Conservation (phyloP, 2,888 invertebrate genomes). For the Metacarcinus magister region DNA sequence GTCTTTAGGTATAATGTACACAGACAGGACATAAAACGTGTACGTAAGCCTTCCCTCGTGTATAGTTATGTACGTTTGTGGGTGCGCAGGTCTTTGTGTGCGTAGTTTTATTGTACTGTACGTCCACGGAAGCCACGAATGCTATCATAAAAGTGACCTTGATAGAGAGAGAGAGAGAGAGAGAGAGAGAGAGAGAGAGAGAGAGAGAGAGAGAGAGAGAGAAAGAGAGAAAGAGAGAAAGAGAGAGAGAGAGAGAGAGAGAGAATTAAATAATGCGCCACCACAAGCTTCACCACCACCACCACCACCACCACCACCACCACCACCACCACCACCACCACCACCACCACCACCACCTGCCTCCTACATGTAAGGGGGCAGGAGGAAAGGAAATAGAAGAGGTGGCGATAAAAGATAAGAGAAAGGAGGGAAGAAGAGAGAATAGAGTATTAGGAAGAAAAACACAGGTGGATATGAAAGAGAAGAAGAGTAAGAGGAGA, state of each 20-base stretch:
- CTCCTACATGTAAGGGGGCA: not conserved
- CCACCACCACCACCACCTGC: not conserved
- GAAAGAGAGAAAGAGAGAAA: not conserved
- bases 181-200: conserved; percentile 26
- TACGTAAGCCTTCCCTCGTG: not conserved
- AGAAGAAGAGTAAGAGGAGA: too few species aligned
- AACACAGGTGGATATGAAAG: too few species aligned
- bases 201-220: conserved; percentile 26
- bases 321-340: not conserved
- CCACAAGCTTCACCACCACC: too few species aligned
- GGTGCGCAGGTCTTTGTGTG: not conserved
- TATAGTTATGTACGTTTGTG: not conserved
- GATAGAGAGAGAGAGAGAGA: not conserved
- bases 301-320: not conserved
- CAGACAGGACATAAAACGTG: not conserved
- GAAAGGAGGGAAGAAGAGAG: not conserved
- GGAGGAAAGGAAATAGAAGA: not conserved
- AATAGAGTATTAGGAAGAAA: too few species aligned
- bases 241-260: conserved; percentile 7
- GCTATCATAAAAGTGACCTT: not conserved
- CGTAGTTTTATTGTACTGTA: not conserved
- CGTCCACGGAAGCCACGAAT: not conserved
- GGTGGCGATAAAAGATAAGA: not conserved
- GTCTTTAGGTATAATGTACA: not conserved
- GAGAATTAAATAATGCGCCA: not conserved